Conservation (phyloP, 2,888 invertebrate genomes). For the Drosophila anomalipes region DNA sequence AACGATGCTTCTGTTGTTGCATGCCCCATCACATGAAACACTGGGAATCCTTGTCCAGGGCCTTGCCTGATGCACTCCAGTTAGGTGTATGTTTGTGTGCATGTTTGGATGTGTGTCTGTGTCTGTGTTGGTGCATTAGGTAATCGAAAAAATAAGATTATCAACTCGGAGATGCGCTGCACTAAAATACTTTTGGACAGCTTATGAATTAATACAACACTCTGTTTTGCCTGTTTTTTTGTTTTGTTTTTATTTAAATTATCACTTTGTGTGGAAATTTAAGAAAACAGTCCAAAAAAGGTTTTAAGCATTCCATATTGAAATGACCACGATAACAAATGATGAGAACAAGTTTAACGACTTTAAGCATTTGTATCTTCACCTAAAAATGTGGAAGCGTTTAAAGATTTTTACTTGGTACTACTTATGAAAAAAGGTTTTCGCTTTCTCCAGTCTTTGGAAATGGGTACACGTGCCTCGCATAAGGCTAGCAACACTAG, state of each 20-base stretch:
- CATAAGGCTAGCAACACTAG: too few relatives aligned
- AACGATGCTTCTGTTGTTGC: slow-evolving; percentile 8
- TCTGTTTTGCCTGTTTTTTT: background rate
- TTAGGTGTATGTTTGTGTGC: background rate
- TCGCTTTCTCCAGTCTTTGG: too few relatives aligned
- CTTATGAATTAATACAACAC: background rate
- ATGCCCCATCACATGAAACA: background rate
- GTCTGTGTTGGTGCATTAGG: background rate
- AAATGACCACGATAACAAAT: background rate
- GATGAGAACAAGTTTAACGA: background rate
- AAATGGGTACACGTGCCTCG: too few relatives aligned
- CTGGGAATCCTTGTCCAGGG: background rate
- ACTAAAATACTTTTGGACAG: background rate
- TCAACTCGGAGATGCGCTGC: background rate
- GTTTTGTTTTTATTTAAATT: background rate
- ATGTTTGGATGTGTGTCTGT: background rate
- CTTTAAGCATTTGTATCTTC: background rate
- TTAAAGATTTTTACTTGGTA: background rate
- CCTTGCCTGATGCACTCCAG: background rate
- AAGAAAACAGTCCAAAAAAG: background rate
- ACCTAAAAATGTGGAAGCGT: background rate
- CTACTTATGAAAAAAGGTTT: too few relatives aligned
- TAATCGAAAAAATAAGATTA: background rate
- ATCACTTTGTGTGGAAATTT: background rate
- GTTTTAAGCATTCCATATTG: background rate